These are phyloP conservation scores for Aspidoscelis tigris DNA, from an alignment of 2,113 vertebrate genomes.

Conservation along the genomic window DNA sequence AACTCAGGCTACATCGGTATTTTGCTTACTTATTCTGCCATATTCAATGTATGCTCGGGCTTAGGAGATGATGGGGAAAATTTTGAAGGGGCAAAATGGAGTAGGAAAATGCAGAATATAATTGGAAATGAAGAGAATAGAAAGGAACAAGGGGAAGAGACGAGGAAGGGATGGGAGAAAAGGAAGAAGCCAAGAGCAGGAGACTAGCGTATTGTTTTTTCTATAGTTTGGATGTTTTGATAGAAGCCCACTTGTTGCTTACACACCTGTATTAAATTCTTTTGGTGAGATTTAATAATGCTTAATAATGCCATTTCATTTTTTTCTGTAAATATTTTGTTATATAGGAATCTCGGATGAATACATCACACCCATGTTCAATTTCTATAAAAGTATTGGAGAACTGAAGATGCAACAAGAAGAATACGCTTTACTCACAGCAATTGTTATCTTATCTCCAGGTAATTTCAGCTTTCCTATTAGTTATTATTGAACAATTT, in stretches of 20 bases:
- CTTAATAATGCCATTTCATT: not conserved
- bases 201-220: too few relatives aligned
- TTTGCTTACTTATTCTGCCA: too few relatives aligned
- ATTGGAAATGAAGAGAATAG: too few relatives aligned
- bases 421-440: constrained; percentile 94
- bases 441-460: constrained; percentile 94
- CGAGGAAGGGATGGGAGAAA: too few relatives aligned
- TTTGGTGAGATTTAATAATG: not conserved
- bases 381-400: constrained; percentile 95
- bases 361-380: constrained; percentile 95
- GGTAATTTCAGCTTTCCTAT: constrained; percentile 76
- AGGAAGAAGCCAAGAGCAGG: too few relatives aligned
- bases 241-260: too few relatives aligned
- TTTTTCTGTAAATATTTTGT: constrained; percentile 8
- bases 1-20: not conserved
- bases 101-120: too few relatives aligned
- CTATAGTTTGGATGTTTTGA: too few relatives aligned
- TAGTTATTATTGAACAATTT: not conserved
- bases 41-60: too few relatives aligned
- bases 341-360: constrained; percentile 91
- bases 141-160: too few relatives aligned
- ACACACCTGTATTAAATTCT: not conserved
- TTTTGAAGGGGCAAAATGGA: too few relatives aligned
- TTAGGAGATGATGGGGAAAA: too few relatives aligned
- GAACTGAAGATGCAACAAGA: constrained; percentile 92